These are phyloP conservation scores for Melanotaenia parkinsoni DNA, from an alignment of 2,797 vertebrate genomes.

Conservation along the genomic window DNA sequence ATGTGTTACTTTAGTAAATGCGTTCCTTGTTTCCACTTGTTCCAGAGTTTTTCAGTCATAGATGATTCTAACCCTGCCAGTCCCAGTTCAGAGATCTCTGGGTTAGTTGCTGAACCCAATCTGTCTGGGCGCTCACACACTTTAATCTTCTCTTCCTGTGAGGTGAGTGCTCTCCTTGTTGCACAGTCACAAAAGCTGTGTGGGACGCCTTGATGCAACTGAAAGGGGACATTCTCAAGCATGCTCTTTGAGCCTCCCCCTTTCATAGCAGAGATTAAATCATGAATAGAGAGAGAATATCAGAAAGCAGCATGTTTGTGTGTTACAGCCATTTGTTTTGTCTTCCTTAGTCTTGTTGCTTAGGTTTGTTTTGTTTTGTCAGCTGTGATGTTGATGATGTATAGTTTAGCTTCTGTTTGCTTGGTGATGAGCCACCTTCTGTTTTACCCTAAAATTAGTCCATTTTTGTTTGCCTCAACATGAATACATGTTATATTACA, in stretches of 20 bases:
- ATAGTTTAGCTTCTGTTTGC: slow-evolving; percentile 45
- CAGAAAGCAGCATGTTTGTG: slow-evolving; percentile 69
- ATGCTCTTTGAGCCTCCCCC: slow-evolving; percentile 69
- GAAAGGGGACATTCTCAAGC: slow-evolving; percentile 75
- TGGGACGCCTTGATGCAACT: slow-evolving; percentile 68
- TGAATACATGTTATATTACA: slow-evolving; percentile 14
- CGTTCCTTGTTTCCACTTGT: slow-evolving; percentile 90
- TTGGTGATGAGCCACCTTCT: slow-evolving; percentile 33
- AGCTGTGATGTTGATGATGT: slow-evolving; percentile 57
- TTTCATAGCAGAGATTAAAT: slow-evolving; percentile 56
- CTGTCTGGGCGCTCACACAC: slow-evolving; percentile 95
- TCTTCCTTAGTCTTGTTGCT: slow-evolving; percentile 47
- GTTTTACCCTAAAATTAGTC: slow-evolving; percentile 6
- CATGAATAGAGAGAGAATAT: slow-evolving; percentile 55
- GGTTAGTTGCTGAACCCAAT: slow-evolving; percentile 93
- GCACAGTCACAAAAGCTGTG: slow-evolving; percentile 72
- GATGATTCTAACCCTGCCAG: slow-evolving; percentile 92
- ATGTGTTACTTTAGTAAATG: slow-evolving; percentile 77
- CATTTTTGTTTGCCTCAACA: slow-evolving; percentile 27
- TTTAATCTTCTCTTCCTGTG: slow-evolving; percentile 95
- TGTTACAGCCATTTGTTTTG: slow-evolving; percentile 50
- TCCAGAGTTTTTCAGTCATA: slow-evolving; percentile 95
- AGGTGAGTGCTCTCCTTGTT: slow-evolving; percentile 91
- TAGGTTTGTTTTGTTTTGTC: slow-evolving; percentile 37
- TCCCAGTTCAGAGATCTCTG: slow-evolving; percentile 91